Percentiles rank a stretch among this genome's conserved stretches.
phyloP scores from a whole-genome alignment of 30 jellyfish, hydroid and myxozoan species.

The Morbakka virulenta region DNA sequence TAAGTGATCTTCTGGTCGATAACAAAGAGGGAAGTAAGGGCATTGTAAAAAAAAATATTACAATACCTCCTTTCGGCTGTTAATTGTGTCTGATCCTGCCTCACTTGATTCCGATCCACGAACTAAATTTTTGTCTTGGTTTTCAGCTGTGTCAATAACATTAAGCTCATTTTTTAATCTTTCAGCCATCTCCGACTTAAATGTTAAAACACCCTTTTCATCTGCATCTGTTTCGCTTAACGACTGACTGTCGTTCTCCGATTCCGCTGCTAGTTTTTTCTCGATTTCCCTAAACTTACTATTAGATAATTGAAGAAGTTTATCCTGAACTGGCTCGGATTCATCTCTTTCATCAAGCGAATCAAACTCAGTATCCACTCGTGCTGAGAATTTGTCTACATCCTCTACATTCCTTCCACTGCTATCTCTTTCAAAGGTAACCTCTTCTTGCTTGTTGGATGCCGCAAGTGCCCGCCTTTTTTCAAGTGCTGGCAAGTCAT shows the following conservation, averaged over 20 bases:
- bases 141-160: neutral
- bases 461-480: constrained; percentile 50
- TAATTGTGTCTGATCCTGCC: no score
- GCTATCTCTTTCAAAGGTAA: neutral
- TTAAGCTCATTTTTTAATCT: constrained; percentile 1
- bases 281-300: neutral
- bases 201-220: neutral
- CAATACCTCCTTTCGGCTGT: no score
- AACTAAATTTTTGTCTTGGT: no score
- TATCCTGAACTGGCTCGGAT: neutral
- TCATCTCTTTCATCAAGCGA: neutral
- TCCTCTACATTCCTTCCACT: neutral
- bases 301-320: neutral
- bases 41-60: no score
- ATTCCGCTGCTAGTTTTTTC: neutral
- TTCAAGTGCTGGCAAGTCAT: constrained; percentile 54
- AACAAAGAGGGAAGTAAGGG: no score
- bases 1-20: no score
- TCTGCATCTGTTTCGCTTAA: neutral
- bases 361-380: neutral
- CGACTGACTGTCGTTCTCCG: neutral
- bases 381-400: neutral
- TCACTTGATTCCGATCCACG: no score
- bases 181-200: neutral
- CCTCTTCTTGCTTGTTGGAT: neutral